A percentile compares a stretch with the other conserved stretches of the same genome.
Evolutionary conservation across 1,140 invertebrate species (phyloP).

Genomic region (Oscheius sp.): DNA sequence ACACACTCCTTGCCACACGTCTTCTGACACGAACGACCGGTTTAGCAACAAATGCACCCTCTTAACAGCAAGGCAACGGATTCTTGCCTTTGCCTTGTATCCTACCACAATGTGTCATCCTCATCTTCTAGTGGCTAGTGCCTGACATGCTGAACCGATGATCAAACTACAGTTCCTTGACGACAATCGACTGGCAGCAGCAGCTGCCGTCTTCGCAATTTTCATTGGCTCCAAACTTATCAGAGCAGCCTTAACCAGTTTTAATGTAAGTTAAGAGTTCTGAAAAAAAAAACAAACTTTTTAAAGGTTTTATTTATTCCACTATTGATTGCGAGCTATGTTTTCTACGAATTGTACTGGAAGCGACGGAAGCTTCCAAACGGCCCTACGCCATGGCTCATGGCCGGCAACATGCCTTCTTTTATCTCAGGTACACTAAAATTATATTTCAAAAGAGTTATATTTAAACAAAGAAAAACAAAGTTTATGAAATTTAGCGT

Average conservation of each 20-base stretch:
- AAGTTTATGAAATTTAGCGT: not conserved
- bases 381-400: conserved; percentile 50
- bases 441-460: not conserved
- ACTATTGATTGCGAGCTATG: conserved; percentile 36
- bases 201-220: not conserved
- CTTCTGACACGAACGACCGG: too few species aligned
- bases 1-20: not conserved
- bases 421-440: conserved; percentile 18
- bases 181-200: not conserved
- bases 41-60: not conserved
- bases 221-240: not conserved
- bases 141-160: conserved; percentile 10
- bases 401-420: conserved; percentile 52
- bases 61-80: not conserved
- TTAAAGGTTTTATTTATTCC: not conserved
- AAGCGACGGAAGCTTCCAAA: conserved; percentile 51
- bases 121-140: too few species aligned
- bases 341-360: conserved; percentile 53
- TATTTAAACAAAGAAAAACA: not conserved
- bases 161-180: not conserved
- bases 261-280: not conserved
- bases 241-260: not conserved
- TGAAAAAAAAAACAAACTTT: not conserved
- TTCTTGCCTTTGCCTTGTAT: not conserved
- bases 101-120: not conserved